Evolutionary conservation across 2,113 vertebrate species (phyloP).

Genomic region (Oncorhynchus keta): DNA sequence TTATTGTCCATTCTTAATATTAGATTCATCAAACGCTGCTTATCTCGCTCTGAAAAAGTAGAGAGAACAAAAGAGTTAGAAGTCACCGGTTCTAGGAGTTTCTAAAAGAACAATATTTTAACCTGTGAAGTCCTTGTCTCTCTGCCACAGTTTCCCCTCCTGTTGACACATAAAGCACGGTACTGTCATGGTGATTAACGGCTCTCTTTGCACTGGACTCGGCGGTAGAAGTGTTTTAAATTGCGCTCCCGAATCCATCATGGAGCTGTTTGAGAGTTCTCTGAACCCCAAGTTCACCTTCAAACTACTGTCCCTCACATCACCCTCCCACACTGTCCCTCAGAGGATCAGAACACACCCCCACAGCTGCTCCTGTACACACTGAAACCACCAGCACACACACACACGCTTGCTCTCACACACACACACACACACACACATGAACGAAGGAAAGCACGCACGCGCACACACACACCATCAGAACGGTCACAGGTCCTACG

Average conservation of each 20-base stretch:
- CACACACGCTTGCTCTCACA: not conserved
- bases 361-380: not conserved
- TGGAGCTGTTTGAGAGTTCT: conserved; percentile 16
- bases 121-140: conserved; percentile 27
- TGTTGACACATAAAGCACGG: conserved; percentile 36
- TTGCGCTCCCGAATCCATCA: conserved; percentile 22
- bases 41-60: not conserved
- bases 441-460: not conserved
- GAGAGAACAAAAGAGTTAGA: not conserved
- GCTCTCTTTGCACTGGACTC: conserved; percentile 4
- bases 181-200: conserved; percentile 55
- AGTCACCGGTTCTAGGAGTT: conserved; percentile 23
- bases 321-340: conserved; percentile 16
- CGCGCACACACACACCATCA: not conserved
- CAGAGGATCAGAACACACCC: conserved; percentile 14
- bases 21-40: too few relatives aligned
- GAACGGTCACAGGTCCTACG: not conserved
- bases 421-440: conserved; percentile 1
- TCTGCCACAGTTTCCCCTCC: conserved; percentile 40
- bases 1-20: too few relatives aligned
- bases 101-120: conserved; percentile 35
- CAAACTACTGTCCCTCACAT: conserved; percentile 21
- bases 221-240: conserved; percentile 20
- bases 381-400: not conserved
- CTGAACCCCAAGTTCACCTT: conserved; percentile 30